A percentile compares a stretch with the other conserved stretches of the same genome.
phyloP scores from a whole-genome alignment of 2,113 vertebrate species.

The Phylloscopus whistleri region DNA sequence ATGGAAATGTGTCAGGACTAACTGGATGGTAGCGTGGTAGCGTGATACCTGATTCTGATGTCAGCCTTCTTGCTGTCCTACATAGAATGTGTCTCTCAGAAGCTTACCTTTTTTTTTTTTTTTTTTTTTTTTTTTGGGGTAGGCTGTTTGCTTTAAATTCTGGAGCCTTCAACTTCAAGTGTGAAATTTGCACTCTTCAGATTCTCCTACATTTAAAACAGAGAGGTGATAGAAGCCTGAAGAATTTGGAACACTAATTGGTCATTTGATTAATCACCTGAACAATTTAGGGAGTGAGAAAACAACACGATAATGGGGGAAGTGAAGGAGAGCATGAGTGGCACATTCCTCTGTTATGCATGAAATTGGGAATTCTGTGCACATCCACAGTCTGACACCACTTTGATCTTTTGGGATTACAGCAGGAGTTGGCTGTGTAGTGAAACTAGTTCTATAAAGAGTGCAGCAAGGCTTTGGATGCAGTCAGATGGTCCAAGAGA shows the following conservation, averaged over 20 bases:
- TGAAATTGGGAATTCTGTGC: neutral
- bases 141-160: neutral
- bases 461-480: neutral
- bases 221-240: neutral
- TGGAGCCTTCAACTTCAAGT: neutral
- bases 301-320: neutral
- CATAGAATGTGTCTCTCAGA: neutral
- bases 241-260: neutral
- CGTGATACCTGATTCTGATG: neutral
- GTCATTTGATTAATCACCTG: neutral
- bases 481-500: neutral
- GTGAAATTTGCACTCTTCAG: neutral
- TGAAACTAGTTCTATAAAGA: neutral
- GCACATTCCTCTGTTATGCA: accelerated
- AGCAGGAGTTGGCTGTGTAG: neutral
- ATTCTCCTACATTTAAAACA: neutral
- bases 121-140: neutral
- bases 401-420: neutral
- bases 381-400: neutral
- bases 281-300: neutral
- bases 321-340: neutral
- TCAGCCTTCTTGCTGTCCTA: neutral
- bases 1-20: neutral
- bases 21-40: neutral
- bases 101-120: neutral